Conservation (phyloP, 1,140 invertebrate genomes). For the Heliconius nattereri region DNA sequence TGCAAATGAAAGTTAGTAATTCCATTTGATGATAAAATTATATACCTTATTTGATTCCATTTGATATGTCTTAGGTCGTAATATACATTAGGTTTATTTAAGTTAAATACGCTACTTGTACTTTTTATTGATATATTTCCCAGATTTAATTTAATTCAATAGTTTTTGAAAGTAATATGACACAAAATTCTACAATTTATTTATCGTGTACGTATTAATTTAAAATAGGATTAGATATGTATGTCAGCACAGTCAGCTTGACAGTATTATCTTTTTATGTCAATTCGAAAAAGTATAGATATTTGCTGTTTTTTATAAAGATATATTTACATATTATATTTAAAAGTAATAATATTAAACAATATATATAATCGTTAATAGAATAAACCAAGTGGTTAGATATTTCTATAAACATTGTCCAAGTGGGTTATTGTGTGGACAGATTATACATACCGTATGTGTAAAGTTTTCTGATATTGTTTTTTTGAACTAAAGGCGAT, state of each 20-base stretch:
- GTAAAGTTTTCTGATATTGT: not conserved
- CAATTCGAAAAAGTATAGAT: no score
- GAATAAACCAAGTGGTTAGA: not conserved
- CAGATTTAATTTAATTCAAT: no score
- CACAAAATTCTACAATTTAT: not conserved
- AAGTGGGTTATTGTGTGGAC: not conserved
- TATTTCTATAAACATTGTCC: not conserved
- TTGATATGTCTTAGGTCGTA: not conserved
- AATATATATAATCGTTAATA: not conserved
- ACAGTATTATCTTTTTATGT: no score
- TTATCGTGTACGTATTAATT: not conserved
- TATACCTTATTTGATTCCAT: constrained; percentile 10
- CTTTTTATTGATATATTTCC: no score
- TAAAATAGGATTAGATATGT: not conserved
- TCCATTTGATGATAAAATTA: constrained; percentile 20
- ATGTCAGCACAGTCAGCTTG: no score
- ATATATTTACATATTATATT: no score
- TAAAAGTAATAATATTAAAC: not conserved
- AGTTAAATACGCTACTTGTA: not conserved
- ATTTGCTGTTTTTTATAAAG: no score
- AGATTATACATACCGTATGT: not conserved
- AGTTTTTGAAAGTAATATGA: not conserved
- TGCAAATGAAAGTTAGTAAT: not conserved
- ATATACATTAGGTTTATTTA: not conserved
- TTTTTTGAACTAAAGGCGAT: no score